Base-by-base conservation (phyloP, 2,797 vertebrate species). In the Phaenicophaeus curvirostris region DNA sequence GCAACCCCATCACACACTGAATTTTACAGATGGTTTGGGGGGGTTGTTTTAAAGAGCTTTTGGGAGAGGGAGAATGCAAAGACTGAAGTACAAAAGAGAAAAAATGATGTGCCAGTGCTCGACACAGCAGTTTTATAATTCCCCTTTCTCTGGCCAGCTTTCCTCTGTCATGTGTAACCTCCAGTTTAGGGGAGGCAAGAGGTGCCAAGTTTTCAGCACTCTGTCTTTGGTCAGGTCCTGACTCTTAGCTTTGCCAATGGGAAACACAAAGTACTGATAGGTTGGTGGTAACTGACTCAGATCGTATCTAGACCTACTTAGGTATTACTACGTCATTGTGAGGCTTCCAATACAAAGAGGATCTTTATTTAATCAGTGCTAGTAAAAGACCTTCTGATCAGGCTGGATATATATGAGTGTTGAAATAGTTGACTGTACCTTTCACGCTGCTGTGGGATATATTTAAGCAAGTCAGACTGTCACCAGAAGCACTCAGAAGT, bases 1-100 rank as follows among this genome's bases (percentile, higher is more conserved):
- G 44, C 57, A 35, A 75, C 93, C 75, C 68, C 30, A 24, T 74
- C 46, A 27, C 37, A 44, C 57, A 58, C 28, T 61, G 66, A 48
- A 42, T 94, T 72, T 88, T 55, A 66, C 69, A 67, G 74, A 84
- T 5, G 1, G 15, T 19, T 88, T n/a, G 2, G 2, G 7, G 8
- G 82, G 74, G 96, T 78, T 85, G 39, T 83, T 86, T 63, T 77
- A 75, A 75, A 63, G 24, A 85, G n/a, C 44, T 93, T 95, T 46
- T 2, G 39, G 46, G 15, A 50, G 35, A 54, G 30, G 58, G 8
- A 31, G 9, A 65, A 54, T 23, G 30, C 27, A 42, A 75, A 69
- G 50, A 11, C 25, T 50, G 42, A 83, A 66, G n/a, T 9, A 78
- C 39, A 65, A 67, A 68, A 86, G 42, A 65, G 51, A 50, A 80